phyloP scores from a whole-genome alignment of 2,888 invertebrate genomes.

The Leucoma salicis region DNA sequence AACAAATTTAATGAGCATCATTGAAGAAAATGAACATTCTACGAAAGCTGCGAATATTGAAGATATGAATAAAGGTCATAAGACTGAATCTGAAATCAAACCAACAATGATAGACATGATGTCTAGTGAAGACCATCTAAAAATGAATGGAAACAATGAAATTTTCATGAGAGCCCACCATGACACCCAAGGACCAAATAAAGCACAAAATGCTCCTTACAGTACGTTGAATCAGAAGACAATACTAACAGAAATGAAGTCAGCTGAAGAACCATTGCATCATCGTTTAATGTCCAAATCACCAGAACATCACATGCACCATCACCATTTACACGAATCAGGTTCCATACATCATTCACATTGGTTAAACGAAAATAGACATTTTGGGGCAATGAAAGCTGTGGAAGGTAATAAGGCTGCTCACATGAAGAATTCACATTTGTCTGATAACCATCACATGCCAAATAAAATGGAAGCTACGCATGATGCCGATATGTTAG shows the following conservation, averaged over 20 bases:
- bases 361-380: constrained; percentile 23
- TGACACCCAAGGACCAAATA: not conserved
- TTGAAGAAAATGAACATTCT: not conserved
- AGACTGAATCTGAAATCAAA: not conserved
- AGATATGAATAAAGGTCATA: not conserved
- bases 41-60: not conserved
- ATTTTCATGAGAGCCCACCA: not conserved
- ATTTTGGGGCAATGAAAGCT: constrained; percentile 26
- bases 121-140: not conserved
- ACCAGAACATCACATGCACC: constrained; percentile 3
- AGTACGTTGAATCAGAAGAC: not conserved
- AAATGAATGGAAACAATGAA: not conserved
- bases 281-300: constrained; percentile 20
- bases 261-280: constrained; percentile 8
- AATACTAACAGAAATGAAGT: constrained; percentile 13
- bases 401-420: constrained; percentile 18
- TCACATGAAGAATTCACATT: constrained; percentile 11
- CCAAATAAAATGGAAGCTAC: constrained; percentile 15
- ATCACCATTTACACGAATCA: constrained; percentile 13
- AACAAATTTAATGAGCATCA: not conserved
- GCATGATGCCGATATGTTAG: constrained; percentile 15
- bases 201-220: not conserved
- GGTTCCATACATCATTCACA: constrained; percentile 14
- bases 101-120: not conserved
- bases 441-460: constrained; percentile 13